These are phyloP conservation scores for Plusia festucae DNA, from an alignment of 2,888 invertebrate genomes.

Conservation along the genomic window DNA sequence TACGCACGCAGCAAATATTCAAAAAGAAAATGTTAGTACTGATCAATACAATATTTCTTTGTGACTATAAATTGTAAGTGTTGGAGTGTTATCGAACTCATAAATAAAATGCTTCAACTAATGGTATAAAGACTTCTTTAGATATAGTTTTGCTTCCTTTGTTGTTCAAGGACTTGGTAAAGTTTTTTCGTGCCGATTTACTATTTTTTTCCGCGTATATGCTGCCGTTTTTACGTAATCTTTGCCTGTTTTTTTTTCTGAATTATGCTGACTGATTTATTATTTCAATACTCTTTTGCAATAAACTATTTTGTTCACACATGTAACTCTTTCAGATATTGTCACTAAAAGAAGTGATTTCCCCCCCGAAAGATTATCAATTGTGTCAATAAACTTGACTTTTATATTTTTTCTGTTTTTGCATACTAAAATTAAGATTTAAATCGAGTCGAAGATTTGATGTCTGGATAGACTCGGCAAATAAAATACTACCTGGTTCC, in stretches of 20 bases:
- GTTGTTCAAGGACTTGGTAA: slow-evolving; percentile 32
- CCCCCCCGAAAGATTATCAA: no score
- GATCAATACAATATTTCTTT: slow-evolving; percentile 31
- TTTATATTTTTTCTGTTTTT: no score
- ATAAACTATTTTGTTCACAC: no score
- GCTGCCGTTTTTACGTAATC: slow-evolving; percentile 8
- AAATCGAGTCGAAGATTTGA: no score
- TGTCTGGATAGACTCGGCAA: no score
- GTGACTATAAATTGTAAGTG: slow-evolving; percentile 37
- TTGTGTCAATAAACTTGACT: no score
- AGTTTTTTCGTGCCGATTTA: slow-evolving; percentile 23
- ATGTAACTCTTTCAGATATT: no score
- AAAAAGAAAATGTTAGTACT: slow-evolving; percentile 9
- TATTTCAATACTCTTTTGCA: no score
- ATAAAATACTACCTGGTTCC: no score
- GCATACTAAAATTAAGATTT: no score
- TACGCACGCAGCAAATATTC: slow-evolving; percentile 1
- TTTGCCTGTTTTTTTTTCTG: neutral
- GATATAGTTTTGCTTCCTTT: slow-evolving; percentile 36
- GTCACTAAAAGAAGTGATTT: no score
- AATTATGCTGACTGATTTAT: neutral
- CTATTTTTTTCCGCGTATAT: slow-evolving; percentile 11
- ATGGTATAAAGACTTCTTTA: slow-evolving; percentile 54
- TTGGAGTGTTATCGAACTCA: slow-evolving; percentile 46
- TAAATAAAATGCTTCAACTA: slow-evolving; percentile 52